These are phyloP conservation scores for Eilema sororculum DNA, from an alignment of 2,888 invertebrate genomes.

Conservation along the genomic window DNA sequence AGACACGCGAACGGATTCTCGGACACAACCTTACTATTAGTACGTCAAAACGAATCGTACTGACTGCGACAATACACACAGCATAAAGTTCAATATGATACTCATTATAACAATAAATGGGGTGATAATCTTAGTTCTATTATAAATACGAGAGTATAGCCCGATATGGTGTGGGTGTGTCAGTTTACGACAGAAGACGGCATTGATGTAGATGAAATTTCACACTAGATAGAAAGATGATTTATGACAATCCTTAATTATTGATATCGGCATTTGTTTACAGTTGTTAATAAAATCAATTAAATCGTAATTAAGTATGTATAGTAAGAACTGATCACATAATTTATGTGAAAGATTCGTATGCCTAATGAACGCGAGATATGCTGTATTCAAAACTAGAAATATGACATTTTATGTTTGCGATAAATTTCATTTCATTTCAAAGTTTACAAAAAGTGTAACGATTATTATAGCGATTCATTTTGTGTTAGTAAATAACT, in stretches of 20 bases:
- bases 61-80: slow-evolving; percentile 48
- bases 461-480: too few species aligned
- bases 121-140: background rate
- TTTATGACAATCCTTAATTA: too few species aligned
- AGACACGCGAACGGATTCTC: slow-evolving; percentile 51
- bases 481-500: too few species aligned
- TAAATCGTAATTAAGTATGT: too few species aligned
- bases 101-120: slow-evolving; percentile 3
- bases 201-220: background rate
- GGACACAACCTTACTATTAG: slow-evolving; percentile 39
- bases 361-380: too few species aligned
- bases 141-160: background rate
- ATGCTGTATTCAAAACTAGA: too few species aligned
- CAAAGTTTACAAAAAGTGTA: background rate
- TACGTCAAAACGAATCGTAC: slow-evolving; percentile 39
- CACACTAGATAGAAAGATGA: background rate
- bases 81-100: slow-evolving; percentile 20
- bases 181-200: background rate
- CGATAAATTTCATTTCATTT: too few species aligned
- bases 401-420: too few species aligned
- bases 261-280: too few species aligned
- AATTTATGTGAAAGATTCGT: too few species aligned
- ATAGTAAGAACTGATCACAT: too few species aligned
- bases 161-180: background rate
- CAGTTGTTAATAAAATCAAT: too few species aligned